These are phyloP conservation scores for Lamellibrachia columna DNA, from an alignment of 2,888 invertebrate genomes.

Conservation along the genomic window DNA sequence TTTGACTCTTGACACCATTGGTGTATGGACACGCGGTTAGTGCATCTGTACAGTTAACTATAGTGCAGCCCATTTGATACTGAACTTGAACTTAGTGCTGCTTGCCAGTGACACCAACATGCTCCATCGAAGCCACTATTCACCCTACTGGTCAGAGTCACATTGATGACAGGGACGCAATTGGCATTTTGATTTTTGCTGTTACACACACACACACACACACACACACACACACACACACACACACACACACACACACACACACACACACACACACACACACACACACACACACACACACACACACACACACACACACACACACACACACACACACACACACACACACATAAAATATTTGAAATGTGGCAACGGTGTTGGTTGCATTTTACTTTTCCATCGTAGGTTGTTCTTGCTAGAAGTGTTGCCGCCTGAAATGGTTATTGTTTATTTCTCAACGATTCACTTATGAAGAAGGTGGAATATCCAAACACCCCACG, in stretches of 20 bases:
- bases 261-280: too few relatives aligned
- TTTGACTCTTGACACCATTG: slow-evolving; percentile 6
- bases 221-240: too few relatives aligned
- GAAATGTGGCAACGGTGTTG: slow-evolving; percentile 16
- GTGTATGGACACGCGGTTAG: background rate
- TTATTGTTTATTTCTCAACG: background rate
- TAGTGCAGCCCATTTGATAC: slow-evolving; percentile 13
- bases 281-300: too few relatives aligned
- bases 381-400: background rate
- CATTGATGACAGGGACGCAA: background rate
- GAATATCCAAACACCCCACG: too few relatives aligned
- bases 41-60: background rate
- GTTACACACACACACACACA: too few relatives aligned
- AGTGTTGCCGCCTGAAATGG: background rate
- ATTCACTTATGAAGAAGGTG: too few relatives aligned
- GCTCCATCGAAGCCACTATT: background rate
- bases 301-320: too few relatives aligned
- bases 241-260: too few relatives aligned
- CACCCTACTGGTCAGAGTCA: background rate
- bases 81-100: slow-evolving; percentile 5
- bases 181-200: too few relatives aligned
- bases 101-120: background rate
- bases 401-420: background rate
- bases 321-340: too few relatives aligned
- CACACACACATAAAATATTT: background rate